Conservation (phyloP, 2,888 invertebrate genomes). For the Cetonia aurata region DNA sequence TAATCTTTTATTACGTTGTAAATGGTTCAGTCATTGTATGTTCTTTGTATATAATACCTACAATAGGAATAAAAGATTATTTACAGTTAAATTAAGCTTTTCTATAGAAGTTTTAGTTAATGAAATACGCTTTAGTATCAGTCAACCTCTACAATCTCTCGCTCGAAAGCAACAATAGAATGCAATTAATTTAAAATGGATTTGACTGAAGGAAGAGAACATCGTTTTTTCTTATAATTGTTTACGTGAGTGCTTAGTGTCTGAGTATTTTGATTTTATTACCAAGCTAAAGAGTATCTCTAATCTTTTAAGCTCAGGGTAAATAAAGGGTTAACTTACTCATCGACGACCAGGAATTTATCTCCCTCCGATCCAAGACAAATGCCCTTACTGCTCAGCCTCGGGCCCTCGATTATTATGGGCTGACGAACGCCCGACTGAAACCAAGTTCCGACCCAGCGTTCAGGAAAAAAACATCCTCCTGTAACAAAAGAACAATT, state of each 20-base stretch:
- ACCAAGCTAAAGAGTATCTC: conserved; percentile 41
- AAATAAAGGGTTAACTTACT: conserved; percentile 74
- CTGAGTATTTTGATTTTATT: conserved; percentile 44
- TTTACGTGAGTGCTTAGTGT: not conserved
- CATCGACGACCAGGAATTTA: conserved; percentile 89
- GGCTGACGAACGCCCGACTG: conserved; percentile 90
- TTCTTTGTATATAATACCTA: too few species aligned
- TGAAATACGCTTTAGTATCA: not conserved
- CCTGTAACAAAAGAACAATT: conserved; percentile 65
- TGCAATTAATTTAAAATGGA: conserved; percentile 16
- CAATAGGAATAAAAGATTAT: too few species aligned
- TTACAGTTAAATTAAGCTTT: not conserved
- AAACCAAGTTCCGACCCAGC: conserved; percentile 93
- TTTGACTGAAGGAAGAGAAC: not conserved
- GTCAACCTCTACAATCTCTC: conserved; percentile 3
- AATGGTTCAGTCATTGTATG: too few species aligned
- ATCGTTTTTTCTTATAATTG: not conserved
- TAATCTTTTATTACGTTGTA: too few species aligned
- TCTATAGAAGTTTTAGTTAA: not conserved
- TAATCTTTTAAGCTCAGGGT: conserved; percentile 45
- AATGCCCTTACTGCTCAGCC: conserved; percentile 87
- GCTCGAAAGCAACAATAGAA: conserved; percentile 3
- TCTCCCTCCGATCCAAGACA: conserved; percentile 88
- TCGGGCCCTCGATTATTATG: conserved; percentile 84
- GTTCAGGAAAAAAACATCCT: conserved; percentile 84